Percentiles rank a stretch among this genome's conserved stretches.
phyloP scores from a whole-genome alignment of 2,113 vertebrate species.

The Macquaria australasica region DNA sequence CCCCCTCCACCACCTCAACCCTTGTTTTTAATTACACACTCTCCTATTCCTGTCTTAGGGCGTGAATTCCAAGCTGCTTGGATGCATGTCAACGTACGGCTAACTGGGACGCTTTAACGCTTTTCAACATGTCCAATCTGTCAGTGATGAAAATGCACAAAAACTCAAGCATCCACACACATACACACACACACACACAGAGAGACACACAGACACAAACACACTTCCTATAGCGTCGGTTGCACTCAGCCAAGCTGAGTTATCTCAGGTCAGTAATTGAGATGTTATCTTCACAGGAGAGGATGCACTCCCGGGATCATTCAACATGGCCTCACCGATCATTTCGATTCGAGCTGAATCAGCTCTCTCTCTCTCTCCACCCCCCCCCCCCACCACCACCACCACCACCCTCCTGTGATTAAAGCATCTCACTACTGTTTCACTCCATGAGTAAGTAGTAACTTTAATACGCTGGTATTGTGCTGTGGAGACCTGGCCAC shows the following conservation, averaged over 20 bases:
- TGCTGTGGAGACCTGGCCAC: conserved; percentile 27
- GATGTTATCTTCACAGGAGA: conserved; percentile 77
- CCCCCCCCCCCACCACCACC: background rate
- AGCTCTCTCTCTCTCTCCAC: conserved; percentile 31
- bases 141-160: conserved; percentile 41
- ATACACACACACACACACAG: background rate
- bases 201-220: background rate
- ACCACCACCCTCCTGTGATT: conserved; percentile 44
- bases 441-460: conserved; percentile 17
- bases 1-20: conserved; percentile 13
- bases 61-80: conserved; percentile 70
- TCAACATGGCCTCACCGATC: conserved; percentile 54
- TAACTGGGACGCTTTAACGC: conserved; percentile 45
- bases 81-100: conserved; percentile 49
- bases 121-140: conserved; percentile 62
- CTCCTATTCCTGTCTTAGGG: conserved; percentile 80
- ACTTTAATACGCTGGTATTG: conserved; percentile 27
- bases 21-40: conserved; percentile 85
- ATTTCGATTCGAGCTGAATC: conserved; percentile 70
- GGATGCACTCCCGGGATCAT: conserved; percentile 65
- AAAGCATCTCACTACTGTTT: conserved; percentile 48
- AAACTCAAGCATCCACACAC: conserved; percentile 13
- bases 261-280: conserved; percentile 80
- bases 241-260: conserved; percentile 55
- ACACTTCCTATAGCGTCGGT: conserved; percentile 39